phyloP scores from a whole-genome alignment of 2,888 invertebrate species.

The Girardia tigrina region DNA sequence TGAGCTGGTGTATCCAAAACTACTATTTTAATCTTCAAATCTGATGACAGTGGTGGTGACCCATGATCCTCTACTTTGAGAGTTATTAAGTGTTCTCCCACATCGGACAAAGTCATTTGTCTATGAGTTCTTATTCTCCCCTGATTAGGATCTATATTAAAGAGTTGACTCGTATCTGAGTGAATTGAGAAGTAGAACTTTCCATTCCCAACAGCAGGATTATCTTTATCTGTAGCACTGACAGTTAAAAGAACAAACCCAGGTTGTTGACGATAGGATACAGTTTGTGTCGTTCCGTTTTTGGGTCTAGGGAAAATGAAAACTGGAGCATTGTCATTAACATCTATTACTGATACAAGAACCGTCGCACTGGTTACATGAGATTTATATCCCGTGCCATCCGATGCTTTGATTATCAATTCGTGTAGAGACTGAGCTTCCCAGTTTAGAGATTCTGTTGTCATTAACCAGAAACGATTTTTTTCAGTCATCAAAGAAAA shows the following conservation, averaged over 20 bases:
- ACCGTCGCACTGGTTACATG: conserved; percentile 30
- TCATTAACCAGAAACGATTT: conserved; percentile 32
- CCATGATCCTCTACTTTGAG: conserved; percentile 31
- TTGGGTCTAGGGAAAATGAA: conserved; percentile 34
- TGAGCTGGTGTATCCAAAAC: neutral
- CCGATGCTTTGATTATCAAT: conserved; percentile 31
- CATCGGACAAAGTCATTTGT: conserved; percentile 27
- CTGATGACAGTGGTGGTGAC: neutral
- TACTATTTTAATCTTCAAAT: neutral
- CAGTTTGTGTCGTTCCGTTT: conserved; percentile 33
- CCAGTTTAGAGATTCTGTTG: conserved; percentile 32
- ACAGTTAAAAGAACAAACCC: conserved; percentile 29
- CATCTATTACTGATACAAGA: conserved; percentile 33
- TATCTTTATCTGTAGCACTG: conserved; percentile 32
- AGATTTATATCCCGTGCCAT: conserved; percentile 12
- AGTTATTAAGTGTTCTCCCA: conserved; percentile 21
- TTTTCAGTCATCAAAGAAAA: neutral
- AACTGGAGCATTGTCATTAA: conserved; percentile 34
- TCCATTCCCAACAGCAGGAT: conserved; percentile 1
- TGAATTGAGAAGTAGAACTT: conserved; percentile 19
- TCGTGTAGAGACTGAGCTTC: conserved; percentile 18
- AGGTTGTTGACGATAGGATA: conserved; percentile 31
- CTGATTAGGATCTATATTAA: conserved; percentile 29
- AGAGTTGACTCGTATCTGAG: conserved; percentile 15
- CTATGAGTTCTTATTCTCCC: conserved; percentile 30